Percentiles rank a stretch among this genome's conserved stretches.
These are phyloP conservation scores for Parelbella ahira DNA, from an alignment of 2,888 invertebrate genomes.

Conservation along the genomic window DNA sequence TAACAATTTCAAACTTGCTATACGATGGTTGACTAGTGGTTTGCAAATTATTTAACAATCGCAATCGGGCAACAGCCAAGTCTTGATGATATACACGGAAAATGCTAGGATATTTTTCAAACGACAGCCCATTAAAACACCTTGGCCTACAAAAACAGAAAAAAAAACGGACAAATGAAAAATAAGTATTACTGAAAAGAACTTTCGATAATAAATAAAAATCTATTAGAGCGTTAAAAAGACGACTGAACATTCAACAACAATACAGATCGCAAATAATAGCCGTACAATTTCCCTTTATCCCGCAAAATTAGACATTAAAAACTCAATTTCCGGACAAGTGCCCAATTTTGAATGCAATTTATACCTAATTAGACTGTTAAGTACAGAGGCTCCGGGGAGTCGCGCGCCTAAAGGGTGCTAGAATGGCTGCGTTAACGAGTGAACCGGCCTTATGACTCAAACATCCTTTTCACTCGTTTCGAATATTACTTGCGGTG, in stretches of 20 bases:
- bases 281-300: constrained; percentile 60
- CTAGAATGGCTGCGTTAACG: constrained; percentile 28
- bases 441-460: constrained; percentile 34
- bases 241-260: constrained; percentile 10
- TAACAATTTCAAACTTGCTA: too few relatives aligned
- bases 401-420: constrained; percentile 18
- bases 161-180: too few relatives aligned
- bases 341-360: constrained; percentile 68
- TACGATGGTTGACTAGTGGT: too few relatives aligned
- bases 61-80: too few relatives aligned
- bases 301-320: constrained; percentile 70
- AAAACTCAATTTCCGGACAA: constrained; percentile 69
- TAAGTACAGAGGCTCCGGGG: constrained; percentile 55
- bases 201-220: too few relatives aligned
- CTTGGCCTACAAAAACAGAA: too few relatives aligned
- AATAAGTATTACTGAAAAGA: too few relatives aligned
- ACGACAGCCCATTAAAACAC: too few relatives aligned
- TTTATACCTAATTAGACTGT: constrained; percentile 74
- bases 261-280: constrained; percentile 38
- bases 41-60: too few relatives aligned
- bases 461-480: constrained; percentile 10
- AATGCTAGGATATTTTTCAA: too few relatives aligned
- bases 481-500: constrained; percentile 9
- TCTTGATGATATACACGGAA: too few relatives aligned
- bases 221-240: constrained; percentile 9